phyloP scores from a whole-genome alignment of 2,113 vertebrate species.

The Dascyllus trimaculatus region DNA sequence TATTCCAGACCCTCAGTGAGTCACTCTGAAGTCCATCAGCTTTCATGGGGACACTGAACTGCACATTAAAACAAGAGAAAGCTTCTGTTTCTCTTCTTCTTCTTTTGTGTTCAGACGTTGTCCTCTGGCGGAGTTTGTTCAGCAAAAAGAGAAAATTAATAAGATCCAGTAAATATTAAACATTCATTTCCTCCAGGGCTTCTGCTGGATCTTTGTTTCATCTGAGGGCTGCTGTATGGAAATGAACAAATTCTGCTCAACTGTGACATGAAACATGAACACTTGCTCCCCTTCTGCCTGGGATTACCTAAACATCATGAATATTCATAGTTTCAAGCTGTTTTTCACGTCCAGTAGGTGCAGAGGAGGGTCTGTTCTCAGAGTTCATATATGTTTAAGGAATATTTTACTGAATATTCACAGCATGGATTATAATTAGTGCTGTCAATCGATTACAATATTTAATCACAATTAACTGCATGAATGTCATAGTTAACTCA shows the following conservation, averaged over 20 bases:
- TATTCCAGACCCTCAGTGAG: no score
- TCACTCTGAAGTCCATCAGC: no score
- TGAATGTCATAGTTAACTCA: no score
- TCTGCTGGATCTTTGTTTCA: slow-evolving; percentile 72
- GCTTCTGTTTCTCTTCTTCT: slow-evolving; percentile 1
- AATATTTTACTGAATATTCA: background rate
- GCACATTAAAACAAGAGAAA: no score
- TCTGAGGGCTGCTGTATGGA: slow-evolving; percentile 67
- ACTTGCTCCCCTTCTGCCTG: slow-evolving; percentile 46
- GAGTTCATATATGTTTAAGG: background rate
- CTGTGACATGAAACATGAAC: slow-evolving; percentile 60
- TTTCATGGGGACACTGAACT: no score
- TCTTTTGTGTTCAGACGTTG: slow-evolving; percentile 19
- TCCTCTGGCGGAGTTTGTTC: slow-evolving; percentile 55
- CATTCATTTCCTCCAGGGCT: slow-evolving; percentile 72
- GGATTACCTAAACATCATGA: slow-evolving; percentile 20
- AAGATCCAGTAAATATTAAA: slow-evolving; percentile 76
- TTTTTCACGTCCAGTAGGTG: slow-evolving; percentile 2
- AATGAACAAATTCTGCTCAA: slow-evolving; percentile 68
- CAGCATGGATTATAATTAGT: no score
- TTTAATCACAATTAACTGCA: no score
- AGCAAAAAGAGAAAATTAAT: slow-evolving; percentile 63
- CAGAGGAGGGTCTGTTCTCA: background rate
- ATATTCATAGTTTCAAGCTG: slow-evolving; percentile 49
- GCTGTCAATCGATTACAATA: no score